phyloP scores from a whole-genome alignment of 1,140 invertebrate genomes.

The Triops cancriformis region DNA sequence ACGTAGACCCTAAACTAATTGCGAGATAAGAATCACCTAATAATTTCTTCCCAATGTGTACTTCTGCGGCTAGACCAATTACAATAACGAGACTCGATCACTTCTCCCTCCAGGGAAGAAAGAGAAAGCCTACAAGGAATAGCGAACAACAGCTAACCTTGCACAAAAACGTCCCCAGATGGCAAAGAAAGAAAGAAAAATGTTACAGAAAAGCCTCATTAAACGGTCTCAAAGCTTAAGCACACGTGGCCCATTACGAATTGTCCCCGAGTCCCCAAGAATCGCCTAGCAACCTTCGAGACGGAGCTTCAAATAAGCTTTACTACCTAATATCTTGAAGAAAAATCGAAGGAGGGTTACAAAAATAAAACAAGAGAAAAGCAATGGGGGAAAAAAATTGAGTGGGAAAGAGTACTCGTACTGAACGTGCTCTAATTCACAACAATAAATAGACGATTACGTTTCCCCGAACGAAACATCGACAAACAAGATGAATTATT shows the following conservation, averaged over 20 bases:
- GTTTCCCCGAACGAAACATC: neutral
- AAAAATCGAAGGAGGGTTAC: neutral
- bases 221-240: neutral
- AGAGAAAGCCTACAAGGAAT: neutral
- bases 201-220: neutral
- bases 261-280: neutral
- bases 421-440: neutral
- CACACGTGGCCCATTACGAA: slow-evolving; percentile 5
- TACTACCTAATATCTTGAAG: neutral
- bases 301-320: neutral
- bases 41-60: neutral
- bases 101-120: neutral
- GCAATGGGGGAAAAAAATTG: neutral
- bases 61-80: neutral
- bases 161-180: neutral
- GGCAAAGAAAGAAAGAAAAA: neutral
- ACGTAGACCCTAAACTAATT: neutral
- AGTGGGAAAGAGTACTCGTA: neutral
- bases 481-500: neutral
- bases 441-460: neutral
- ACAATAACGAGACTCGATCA: neutral
- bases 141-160: neutral
- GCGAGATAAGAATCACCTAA: neutral
- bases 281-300: neutral
- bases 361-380: too few species aligned